A percentile compares a stretch with the other conserved stretches of the same genome.
Conservation (phyloP, 2,113 vertebrate species). For the Stigmatopora nigra region DNA sequence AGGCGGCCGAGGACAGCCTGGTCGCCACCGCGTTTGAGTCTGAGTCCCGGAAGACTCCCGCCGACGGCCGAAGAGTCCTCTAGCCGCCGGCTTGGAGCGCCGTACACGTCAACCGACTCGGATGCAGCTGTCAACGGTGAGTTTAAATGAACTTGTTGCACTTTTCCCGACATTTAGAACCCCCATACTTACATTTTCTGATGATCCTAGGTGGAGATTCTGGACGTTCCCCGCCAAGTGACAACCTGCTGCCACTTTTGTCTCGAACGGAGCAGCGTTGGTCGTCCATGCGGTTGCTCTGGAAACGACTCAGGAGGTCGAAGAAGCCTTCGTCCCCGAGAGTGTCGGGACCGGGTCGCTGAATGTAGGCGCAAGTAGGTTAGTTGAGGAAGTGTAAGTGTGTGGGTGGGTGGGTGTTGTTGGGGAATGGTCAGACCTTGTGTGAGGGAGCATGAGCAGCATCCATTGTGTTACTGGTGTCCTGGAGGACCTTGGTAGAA, state of each 20-base stretch:
- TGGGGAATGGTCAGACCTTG: slow-evolving; percentile 57
- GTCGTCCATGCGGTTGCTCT: slow-evolving; percentile 96
- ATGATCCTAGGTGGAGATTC: slow-evolving; percentile 68
- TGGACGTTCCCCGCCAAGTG: slow-evolving; percentile 46
- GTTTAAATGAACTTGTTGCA: too few species aligned
- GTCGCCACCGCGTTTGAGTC: slow-evolving; percentile 64
- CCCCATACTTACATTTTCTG: slow-evolving; percentile 73
- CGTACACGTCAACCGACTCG: slow-evolving; percentile 68
- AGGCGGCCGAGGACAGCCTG: slow-evolving; percentile 75
- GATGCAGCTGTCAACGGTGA: slow-evolving; percentile 66
- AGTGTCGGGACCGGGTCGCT: slow-evolving; percentile 76
- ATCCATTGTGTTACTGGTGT: slow-evolving; percentile 84
- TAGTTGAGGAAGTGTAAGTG: neutral
- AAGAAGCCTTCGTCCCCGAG: slow-evolving; percentile 91
- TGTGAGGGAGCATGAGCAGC: slow-evolving; percentile 47
- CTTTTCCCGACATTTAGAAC: neutral
- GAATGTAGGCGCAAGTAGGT: neutral
- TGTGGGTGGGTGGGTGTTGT: slow-evolving; percentile 4
- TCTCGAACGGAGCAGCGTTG: slow-evolving; percentile 82
- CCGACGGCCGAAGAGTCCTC: slow-evolving; percentile 74
- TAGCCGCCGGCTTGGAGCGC: slow-evolving; percentile 74
- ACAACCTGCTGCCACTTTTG: slow-evolving; percentile 59
- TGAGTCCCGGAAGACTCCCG: slow-evolving; percentile 77
- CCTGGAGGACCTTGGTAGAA: slow-evolving; percentile 83
- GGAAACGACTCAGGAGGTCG: slow-evolving; percentile 90